Base-by-base conservation (phyloP, 2,797 vertebrate genomes). In the Perdix hodgsoniae region DNA sequence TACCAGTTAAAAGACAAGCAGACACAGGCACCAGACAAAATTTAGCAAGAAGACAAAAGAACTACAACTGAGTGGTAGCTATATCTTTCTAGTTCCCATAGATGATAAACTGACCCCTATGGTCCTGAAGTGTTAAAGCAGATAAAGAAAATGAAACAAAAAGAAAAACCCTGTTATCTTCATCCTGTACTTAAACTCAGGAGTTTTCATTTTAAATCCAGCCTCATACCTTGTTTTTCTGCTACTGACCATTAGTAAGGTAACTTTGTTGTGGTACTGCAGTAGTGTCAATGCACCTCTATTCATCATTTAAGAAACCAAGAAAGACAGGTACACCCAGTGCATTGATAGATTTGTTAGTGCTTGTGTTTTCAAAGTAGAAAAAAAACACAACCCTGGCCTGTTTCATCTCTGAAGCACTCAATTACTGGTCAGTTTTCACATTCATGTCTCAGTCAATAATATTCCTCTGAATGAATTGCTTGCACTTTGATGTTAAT, bases 191-290 rank as follows among this genome's bases (percentile, higher is more conserved):
- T 67, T 83, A 24, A 73, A 61, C 26, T 69, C 9, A 14, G 33
- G 7, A 63, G 44, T 78, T 93, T 90, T 89, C 45, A 59, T 78
- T 85, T 89, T 66, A 91, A 77, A 81, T 72, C 54, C 31, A 83
- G 23, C 76, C 89, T 95, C 78, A 83, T 63, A 95, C 86, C 54
- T 96, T 90, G 93, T 95, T 72, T 77, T 93, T 94, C 91, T 94
- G 72, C 63, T 66, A 60, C 56, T 91, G 63, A 83, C 72, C 79
- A 87, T 91, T 94, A 81, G 26, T 33, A 76, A 87, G 93, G 93
- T 92, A 94, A 89, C 54, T 89, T 80, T 87, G 24, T 59, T 71
- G 24, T 11, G 11, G 14, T 77, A 66, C 37, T 78, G 45, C 49
- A 44, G 65, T 81, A 29, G 54, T 91, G 78, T 91, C 84, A 87